Evolutionary conservation across 2,113 vertebrate species (phyloP).

Genomic region (Rhinopomastus cyanomelas): DNA sequence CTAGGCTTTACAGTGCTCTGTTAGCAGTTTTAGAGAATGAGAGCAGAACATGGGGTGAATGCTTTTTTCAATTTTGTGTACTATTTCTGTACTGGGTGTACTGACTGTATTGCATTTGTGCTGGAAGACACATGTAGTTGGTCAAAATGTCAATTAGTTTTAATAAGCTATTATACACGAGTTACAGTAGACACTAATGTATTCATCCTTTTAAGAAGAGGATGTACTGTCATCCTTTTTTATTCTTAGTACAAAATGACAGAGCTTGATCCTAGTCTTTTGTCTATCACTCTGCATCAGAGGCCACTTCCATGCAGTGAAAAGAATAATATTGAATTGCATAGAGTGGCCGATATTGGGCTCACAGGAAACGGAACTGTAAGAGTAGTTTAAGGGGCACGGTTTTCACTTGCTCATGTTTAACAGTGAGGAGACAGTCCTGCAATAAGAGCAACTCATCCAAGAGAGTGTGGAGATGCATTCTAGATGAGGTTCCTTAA

Average conservation of each 20-base stretch:
- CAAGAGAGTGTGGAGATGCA: too few species aligned
- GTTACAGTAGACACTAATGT: not conserved
- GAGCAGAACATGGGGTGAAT: not conserved
- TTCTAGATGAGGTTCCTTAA: not conserved
- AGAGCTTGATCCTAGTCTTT: not conserved
- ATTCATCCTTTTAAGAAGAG: not conserved
- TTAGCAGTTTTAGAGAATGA: not conserved
- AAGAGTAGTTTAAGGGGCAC: not conserved
- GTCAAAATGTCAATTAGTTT: not conserved
- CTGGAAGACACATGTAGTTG: not conserved
- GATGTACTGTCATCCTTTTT: not conserved
- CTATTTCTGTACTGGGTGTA: not conserved
- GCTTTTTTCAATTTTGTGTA: not conserved
- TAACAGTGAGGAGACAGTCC: not conserved
- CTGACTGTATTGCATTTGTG: not conserved
- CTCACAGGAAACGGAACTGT: not conserved
- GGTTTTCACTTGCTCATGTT: not conserved
- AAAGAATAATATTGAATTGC: not conserved
- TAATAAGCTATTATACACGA: not conserved
- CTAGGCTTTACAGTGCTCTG: not conserved
- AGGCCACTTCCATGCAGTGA: not conserved
- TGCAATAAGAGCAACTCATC: not conserved
- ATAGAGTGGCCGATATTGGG: not conserved
- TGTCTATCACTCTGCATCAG: not conserved
- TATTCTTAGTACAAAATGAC: not conserved